Base-by-base conservation (phyloP, 2,888 invertebrate genomes). In the Aphelenchoides bicaudatus region DNA sequence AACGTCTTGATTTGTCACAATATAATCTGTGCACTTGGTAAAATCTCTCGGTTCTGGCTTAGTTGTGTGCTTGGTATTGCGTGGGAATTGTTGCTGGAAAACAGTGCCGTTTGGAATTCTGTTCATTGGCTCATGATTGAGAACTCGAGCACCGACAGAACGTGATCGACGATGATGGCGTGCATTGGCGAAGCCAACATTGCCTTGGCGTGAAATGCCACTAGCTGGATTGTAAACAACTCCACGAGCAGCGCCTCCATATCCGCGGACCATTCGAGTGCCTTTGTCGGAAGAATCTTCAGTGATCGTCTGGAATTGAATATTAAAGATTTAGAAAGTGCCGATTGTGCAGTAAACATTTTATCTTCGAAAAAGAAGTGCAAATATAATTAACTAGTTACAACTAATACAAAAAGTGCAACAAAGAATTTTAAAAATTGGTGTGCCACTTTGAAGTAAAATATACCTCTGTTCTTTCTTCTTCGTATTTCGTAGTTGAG, bases 1-100 rank as follows among this genome's bases (percentile, higher is more conserved):
- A 54, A 89, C 87, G 72, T 90, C 89, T 81, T 96, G 94, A 0
- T 91, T 88, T 19, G 91, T 87, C 0, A 98, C 84, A 66, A 92
- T 89, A 80, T 98, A 98, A 76, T 91, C 91, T 0, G 87, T 87
- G 21, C 84, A 69, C 85, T 86, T 72, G 10, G 80, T 78, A 6
- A 91, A 85, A 85, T 83, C 86, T 63, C 88, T 88, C 0, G 13
- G 93, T 82, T 79, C 89, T 88, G 5, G 87, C 87, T 0, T 63
- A 3, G 66, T 69, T 8, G 73, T 73, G 28, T 56, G 53, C 46
- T 61, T 68, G 8, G 67, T 88, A 86, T 75, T 88, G 86, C 56
- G 55, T 59, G 86, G 85, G 74, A 91, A 86, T 50, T 85, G 84
- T 0, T 94, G 92, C 78, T 92, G 91, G 34, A 84, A 67, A 1